Evolutionary conservation across 2,888 invertebrate genomes (phyloP).

Genomic region (Cenopis cana): DNA sequence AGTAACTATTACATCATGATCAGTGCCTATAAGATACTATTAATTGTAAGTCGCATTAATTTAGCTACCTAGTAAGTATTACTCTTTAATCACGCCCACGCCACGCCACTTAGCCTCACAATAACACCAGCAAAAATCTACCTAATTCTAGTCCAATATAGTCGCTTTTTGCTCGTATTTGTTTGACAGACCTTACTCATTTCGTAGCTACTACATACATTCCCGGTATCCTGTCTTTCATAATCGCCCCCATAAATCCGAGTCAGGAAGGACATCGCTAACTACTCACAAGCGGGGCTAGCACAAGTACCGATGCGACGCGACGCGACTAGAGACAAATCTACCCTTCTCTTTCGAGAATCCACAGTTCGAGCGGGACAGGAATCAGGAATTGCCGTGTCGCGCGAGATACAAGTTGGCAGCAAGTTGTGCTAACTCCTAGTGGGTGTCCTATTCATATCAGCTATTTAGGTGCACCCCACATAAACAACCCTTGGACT

Average conservation of each 20-base stretch:
- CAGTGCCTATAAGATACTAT: background rate
- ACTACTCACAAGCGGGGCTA: too few relatives aligned
- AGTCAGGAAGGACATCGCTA: slow-evolving; percentile 32
- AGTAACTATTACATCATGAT: too few relatives aligned
- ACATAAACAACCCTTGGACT: slow-evolving; percentile 29
- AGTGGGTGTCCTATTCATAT: slow-evolving; percentile 35
- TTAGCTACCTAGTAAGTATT: background rate
- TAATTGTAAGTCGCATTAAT: background rate
- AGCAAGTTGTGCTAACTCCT: too few relatives aligned
- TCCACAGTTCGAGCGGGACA: too few relatives aligned
- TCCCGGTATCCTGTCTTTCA: slow-evolving; percentile 33
- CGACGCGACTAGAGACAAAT: too few relatives aligned
- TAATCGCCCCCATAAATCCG: slow-evolving; percentile 36
- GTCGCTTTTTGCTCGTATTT: background rate
- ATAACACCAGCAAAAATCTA: too few relatives aligned
- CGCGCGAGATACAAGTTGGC: too few relatives aligned
- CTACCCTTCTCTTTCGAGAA: too few relatives aligned
- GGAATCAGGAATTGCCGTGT: too few relatives aligned
- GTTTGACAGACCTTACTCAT: background rate
- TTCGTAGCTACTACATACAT: background rate
- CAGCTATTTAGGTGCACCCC: slow-evolving; percentile 40
- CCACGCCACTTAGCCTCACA: background rate
- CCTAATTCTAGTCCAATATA: too few relatives aligned
- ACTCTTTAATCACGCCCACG: slow-evolving; percentile 10
- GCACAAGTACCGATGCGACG: too few relatives aligned